Evolutionary conservation across 2,113 vertebrate species (phyloP).

Genomic region (Tragelaphus buxtoni): DNA sequence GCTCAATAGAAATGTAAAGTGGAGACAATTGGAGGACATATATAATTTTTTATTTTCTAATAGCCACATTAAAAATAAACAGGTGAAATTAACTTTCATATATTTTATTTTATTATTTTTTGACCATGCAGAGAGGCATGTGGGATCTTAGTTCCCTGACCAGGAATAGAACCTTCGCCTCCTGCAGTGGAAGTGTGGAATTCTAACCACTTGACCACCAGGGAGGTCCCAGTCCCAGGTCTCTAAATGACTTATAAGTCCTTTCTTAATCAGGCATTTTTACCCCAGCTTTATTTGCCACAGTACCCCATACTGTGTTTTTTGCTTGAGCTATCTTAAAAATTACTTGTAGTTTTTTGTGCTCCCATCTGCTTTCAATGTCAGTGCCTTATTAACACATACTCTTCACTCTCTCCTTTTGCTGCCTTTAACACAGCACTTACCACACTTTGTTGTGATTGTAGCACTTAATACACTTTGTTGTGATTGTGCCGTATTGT

Average conservation of each 20-base stretch:
- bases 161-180: background rate
- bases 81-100: background rate
- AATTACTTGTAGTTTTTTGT: background rate
- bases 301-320: background rate
- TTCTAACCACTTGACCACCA: background rate
- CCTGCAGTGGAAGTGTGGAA: background rate
- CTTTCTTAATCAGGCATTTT: background rate
- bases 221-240: background rate
- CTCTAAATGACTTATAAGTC: background rate
- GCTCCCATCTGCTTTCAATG: background rate
- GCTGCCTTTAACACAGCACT: background rate
- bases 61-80: background rate
- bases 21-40: background rate
- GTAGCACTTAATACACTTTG: background rate
- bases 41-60: background rate
- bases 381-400: background rate
- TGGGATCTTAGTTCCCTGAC: background rate
- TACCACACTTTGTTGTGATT: background rate
- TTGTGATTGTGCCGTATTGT: background rate
- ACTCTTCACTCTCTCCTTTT: background rate
- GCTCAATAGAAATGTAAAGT: background rate
- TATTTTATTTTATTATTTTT: background rate
- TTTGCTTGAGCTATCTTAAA: background rate
- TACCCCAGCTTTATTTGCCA: background rate
- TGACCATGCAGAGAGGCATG: background rate